Evolutionary conservation across 2,888 invertebrate genomes (phyloP).

Genomic region (Brachyopa scutellaris): DNA sequence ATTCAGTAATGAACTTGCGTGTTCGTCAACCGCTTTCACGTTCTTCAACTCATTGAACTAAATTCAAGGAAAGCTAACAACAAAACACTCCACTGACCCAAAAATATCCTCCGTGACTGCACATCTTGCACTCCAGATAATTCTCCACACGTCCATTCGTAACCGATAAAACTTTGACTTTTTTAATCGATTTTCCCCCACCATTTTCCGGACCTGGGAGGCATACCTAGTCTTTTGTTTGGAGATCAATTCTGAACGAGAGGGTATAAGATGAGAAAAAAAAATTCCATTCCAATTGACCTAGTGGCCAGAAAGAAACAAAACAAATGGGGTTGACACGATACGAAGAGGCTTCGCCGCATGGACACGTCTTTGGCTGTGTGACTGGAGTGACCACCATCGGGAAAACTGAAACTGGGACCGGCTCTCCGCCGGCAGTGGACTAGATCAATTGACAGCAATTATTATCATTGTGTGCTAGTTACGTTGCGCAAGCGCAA

Average conservation of each 20-base stretch:
- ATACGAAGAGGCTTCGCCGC: constrained; percentile 32
- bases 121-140: constrained; percentile 36
- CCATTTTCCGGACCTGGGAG: constrained; percentile 21
- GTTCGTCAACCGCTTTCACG: too few species aligned
- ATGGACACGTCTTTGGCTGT: constrained; percentile 57
- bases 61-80: constrained; percentile 2
- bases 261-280: constrained; percentile 21
- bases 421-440: constrained; percentile 61
- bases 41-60: constrained; percentile 9
- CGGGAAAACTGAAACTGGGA: constrained; percentile 29
- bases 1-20: too few species aligned
- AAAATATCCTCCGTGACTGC: constrained; percentile 14
- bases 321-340: constrained; percentile 67
- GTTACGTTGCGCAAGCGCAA: constrained; percentile 65
- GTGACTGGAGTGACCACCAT: constrained; percentile 66
- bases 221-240: constrained; percentile 35
- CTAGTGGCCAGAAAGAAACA: constrained; percentile 49
- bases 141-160: constrained; percentile 40
- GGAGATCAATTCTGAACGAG: constrained; percentile 32
- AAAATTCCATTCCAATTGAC: constrained; percentile 64
- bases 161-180: constrained; percentile 60
- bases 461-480: constrained; percentile 71
- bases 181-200: constrained; percentile 60
- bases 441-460: constrained; percentile 72
- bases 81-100: constrained; percentile 50